Conservation (phyloP, 1,140 invertebrate species). For the Diplogasteroides magnus region DNA sequence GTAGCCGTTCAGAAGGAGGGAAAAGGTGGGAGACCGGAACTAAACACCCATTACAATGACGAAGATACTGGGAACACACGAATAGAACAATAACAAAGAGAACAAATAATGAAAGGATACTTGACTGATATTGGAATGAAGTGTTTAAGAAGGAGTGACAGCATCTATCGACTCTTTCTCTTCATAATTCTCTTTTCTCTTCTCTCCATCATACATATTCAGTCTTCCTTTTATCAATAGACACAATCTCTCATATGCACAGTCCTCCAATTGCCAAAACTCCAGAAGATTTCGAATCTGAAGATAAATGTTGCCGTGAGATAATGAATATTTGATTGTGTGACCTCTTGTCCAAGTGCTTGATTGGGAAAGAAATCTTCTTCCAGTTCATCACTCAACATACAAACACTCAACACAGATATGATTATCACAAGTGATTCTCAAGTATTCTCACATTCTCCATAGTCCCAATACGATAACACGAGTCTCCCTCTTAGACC, state of each 20-base stretch:
- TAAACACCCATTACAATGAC: too few species aligned
- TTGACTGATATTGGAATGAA: too few species aligned
- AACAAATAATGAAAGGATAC: too few species aligned
- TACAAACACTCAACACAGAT: slow-evolving; percentile 8
- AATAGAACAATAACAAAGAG: too few species aligned
- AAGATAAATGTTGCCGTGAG: background rate
- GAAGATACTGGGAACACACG: too few species aligned
- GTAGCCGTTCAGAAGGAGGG: too few species aligned
- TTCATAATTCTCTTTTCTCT: too few species aligned
- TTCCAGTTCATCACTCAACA: slow-evolving; percentile 8
- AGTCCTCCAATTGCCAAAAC: background rate
- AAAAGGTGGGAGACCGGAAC: too few species aligned
- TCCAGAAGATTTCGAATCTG: background rate
- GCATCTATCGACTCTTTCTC: too few species aligned
- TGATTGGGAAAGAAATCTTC: slow-evolving; percentile 8
- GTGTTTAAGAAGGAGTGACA: too few species aligned
- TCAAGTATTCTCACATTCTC: background rate
- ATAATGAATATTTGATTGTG: too few species aligned
- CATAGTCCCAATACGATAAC: background rate
- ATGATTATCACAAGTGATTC: background rate
- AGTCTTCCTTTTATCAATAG: background rate
- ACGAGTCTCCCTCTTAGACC: background rate
- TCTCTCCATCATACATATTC: background rate
- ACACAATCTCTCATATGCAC: background rate
- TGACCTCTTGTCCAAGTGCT: background rate